These are phyloP conservation scores for Euspilapteryx auroguttella DNA, from an alignment of 2,888 invertebrate genomes.

Conservation along the genomic window DNA sequence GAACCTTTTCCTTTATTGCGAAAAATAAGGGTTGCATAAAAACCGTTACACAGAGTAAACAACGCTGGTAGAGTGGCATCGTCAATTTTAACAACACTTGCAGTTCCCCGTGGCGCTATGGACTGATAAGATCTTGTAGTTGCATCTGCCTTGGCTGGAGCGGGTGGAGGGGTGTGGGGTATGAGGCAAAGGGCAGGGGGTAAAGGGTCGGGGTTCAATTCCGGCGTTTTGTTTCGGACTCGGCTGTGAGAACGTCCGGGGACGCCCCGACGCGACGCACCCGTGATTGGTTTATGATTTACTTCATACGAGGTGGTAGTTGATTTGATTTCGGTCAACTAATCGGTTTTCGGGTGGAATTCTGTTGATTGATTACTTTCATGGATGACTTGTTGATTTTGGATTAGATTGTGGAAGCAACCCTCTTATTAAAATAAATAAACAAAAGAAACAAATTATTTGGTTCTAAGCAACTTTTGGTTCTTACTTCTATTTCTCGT, in stretches of 20 bases:
- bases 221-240: constrained; percentile 37
- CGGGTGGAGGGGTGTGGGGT: constrained; percentile 16
- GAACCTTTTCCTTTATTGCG: neutral
- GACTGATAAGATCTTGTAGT: constrained; percentile 35
- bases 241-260: constrained; percentile 34
- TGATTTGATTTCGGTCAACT: neutral
- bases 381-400: no score
- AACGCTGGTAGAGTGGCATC: constrained; percentile 26
- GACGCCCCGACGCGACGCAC: constrained; percentile 6
- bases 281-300: constrained; percentile 45
- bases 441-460: no score
- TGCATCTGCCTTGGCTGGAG: constrained; percentile 38
- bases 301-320: constrained; percentile 11
- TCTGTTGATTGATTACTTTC: neutral
- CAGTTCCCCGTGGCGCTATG: constrained; percentile 40
- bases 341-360: neutral
- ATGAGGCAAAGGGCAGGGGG: constrained; percentile 15
- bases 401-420: no score
- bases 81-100: constrained; percentile 38
- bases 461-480: no score
- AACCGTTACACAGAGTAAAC: constrained; percentile 47
- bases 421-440: no score
- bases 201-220: constrained; percentile 25
- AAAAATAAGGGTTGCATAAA: constrained; percentile 18
- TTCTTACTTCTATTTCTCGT: no score